A percentile compares a stretch with the other conserved stretches of the same genome.
These are phyloP conservation scores for Corbicula japonica DNA, from an alignment of 2,888 invertebrate species.

Conservation along the genomic window DNA sequence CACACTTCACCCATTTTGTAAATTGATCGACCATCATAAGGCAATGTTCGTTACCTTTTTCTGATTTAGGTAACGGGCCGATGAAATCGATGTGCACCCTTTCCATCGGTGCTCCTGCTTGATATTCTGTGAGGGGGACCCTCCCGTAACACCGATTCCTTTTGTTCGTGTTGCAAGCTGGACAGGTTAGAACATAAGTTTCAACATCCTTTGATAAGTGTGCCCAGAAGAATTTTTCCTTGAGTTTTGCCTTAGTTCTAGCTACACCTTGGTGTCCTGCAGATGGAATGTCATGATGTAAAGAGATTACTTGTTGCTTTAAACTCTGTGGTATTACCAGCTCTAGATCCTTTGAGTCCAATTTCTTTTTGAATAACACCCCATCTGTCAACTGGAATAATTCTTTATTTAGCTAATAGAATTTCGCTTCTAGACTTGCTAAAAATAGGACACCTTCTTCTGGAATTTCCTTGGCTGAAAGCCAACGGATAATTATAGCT, in stretches of 20 bases:
- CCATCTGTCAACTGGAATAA: conserved; percentile 12
- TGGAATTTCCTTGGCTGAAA: background rate
- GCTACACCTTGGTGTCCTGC: conserved; percentile 45
- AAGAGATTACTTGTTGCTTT: background rate
- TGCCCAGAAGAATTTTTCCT: conserved; percentile 39
- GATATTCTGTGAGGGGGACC: conserved; percentile 23
- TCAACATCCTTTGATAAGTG: conserved; percentile 23
- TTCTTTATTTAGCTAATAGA: conserved; percentile 30
- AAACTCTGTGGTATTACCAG: conserved; percentile 13
- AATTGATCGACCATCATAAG: conserved; percentile 21
- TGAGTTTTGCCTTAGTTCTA: conserved; percentile 42
- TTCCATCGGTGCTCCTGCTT: conserved; percentile 5
- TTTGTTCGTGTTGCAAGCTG: conserved; percentile 26
- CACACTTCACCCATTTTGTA: conserved; percentile 9
- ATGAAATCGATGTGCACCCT: conserved; percentile 7
- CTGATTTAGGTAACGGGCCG: conserved; percentile 3
- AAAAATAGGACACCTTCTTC: conserved; percentile 4
- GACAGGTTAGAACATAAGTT: conserved; percentile 19
- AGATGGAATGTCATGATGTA: conserved; percentile 33
- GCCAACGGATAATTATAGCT: no score
- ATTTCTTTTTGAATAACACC: conserved; percentile 6
- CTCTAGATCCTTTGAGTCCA: background rate
- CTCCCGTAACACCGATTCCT: conserved; percentile 26
- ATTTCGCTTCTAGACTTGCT: conserved; percentile 12
- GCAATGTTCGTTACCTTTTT: conserved; percentile 4